A percentile compares a stretch with the other conserved stretches of the same genome.
Evolutionary conservation across 2,797 vertebrate species (phyloP).

Genomic region (Syngnathus acus): DNA sequence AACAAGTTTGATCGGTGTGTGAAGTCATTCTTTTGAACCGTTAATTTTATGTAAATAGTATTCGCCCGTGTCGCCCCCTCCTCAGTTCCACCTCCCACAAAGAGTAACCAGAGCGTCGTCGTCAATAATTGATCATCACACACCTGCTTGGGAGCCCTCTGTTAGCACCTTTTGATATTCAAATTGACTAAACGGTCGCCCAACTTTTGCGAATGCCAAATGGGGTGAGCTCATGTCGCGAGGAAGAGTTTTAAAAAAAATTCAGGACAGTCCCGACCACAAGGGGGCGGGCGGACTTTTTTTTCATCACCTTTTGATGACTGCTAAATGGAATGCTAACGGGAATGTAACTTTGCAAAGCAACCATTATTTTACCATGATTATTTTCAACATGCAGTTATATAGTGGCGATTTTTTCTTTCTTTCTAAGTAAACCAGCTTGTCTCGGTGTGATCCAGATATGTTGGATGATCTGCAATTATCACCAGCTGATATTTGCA

Average conservation of each 20-base stretch:
- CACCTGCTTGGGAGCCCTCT: slow-evolving; percentile 87
- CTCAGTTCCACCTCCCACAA: slow-evolving; percentile 75
- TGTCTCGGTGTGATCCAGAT: slow-evolving; percentile 71
- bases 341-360: slow-evolving; percentile 65
- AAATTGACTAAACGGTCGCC: slow-evolving; percentile 88
- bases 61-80: slow-evolving; percentile 72
- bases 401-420: too few species aligned
- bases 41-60: slow-evolving; percentile 99
- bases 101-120: slow-evolving; percentile 88
- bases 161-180: slow-evolving; percentile 94
- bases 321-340: slow-evolving; percentile 93
- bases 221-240: slow-evolving; percentile 62
- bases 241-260: slow-evolving; percentile 79
- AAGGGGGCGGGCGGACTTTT: slow-evolving; percentile 26
- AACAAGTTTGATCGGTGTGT: slow-evolving; percentile 99
- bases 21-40: slow-evolving; percentile 99
- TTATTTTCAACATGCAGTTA: too few species aligned
- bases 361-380: too few species aligned
- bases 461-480: slow-evolving; percentile 58
- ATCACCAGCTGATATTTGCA: slow-evolving; percentile 77
- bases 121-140: slow-evolving; percentile 99
- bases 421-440: slow-evolving; percentile 63
- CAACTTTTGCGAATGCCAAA: slow-evolving; percentile 78
- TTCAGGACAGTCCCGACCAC: slow-evolving; percentile 81
- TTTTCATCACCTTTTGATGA: slow-evolving; percentile 82